Evolutionary conservation across 2,113 vertebrate species (phyloP).

Genomic region (Candoia aspera): DNA sequence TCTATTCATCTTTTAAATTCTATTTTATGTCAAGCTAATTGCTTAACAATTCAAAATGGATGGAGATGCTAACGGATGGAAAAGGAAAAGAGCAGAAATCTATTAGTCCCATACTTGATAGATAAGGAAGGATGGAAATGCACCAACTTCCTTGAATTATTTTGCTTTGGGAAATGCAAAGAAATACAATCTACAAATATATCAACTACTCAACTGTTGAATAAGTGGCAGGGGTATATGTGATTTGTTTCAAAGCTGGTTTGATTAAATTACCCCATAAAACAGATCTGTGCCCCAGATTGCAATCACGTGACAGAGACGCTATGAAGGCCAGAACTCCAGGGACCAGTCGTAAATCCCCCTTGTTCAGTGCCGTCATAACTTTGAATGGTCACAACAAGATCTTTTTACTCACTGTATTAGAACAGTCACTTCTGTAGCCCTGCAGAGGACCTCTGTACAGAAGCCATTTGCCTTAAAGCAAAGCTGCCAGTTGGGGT

Average conservation of each 20-base stretch:
- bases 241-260: background rate
- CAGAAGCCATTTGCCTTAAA: background rate
- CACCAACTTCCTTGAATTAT: background rate
- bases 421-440: background rate
- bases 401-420: background rate
- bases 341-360: too few relatives aligned
- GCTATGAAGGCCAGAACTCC: too few relatives aligned
- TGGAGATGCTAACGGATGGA: background rate
- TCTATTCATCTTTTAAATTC: background rate
- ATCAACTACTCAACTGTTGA: background rate
- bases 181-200: background rate
- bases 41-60: constrained; percentile 1
- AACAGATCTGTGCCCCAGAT: background rate
- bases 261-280: background rate
- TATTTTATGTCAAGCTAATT: background rate
- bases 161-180: background rate
- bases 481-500: background rate
- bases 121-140: background rate
- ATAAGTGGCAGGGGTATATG: background rate
- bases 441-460: background rate
- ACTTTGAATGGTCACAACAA: background rate
- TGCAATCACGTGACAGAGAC: too few relatives aligned
- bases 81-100: background rate
- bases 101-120: background rate
- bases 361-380: too few relatives aligned